Evolutionary conservation across 2,113 vertebrate species (phyloP), one percentile per base, ranked within the genome.

Genomic region (Zosterops japonicus): DNA sequence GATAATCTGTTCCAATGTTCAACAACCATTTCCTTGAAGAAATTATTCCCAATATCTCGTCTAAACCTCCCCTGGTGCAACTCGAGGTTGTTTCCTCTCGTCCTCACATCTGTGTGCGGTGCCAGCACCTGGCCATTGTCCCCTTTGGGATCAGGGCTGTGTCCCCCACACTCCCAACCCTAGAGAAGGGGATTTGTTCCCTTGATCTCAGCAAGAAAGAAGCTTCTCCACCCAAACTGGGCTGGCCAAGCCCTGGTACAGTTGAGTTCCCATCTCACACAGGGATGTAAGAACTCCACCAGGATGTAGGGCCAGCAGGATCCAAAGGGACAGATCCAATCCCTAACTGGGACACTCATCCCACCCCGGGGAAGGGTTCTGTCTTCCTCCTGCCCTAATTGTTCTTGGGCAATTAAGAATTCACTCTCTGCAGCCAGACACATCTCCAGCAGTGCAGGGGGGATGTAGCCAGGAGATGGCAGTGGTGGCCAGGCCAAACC

Each of bases 401-500:
- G 44, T 44, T 49, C 3, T 2, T 27, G 68, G 76, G 39, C 12
- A 80, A 42, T 63, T 39, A 67, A 20, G 35, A 68, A 41, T 18
- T 47, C 52, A 19, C 23, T 31, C 36, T 49, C 78, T 36, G 61
- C 65, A 29, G 64, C 14, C 31, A 87, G 59, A 27, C 9, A 2
- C 65, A 68, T 42, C 84, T 85, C 74, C 65, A 60, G 65, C 46
- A 42, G 68, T 70, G 92, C 79, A 83, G 42, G 65, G 87, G 78
- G 76, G 23, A 81, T 49, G 55, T 27, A 96, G 68, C 96, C 96
- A 97, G 96, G 95, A 97, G 96, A 41, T 96, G 96, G 96, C 96
- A 96, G 96, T 96, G 89, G 94, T 90, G 95, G 68, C 79, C 93
- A 90, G 76, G 88, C 63, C 92, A 94, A 93, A 29, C 35, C 67